A percentile compares a stretch with the other conserved stretches of the same genome.
Evolutionary conservation across 2,797 vertebrate genomes (phyloP).

Genomic region (Brachyrhaphis roseni): DNA sequence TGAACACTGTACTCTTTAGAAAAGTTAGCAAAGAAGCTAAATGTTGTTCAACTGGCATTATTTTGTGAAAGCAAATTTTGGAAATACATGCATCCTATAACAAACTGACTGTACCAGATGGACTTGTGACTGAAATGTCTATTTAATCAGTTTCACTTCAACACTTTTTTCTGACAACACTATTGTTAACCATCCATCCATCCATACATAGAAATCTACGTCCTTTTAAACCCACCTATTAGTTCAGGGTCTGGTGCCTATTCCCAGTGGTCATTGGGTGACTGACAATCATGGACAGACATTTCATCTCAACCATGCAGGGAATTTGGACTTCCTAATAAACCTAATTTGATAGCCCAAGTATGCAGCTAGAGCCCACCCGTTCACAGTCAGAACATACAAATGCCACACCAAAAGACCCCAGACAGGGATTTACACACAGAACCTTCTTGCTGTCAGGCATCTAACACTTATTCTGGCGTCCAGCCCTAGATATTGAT

Average conservation of each 20-base stretch:
- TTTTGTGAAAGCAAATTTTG: slow-evolving; percentile 30
- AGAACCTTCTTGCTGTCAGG: too few species aligned
- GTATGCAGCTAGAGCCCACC: too few species aligned
- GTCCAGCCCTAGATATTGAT: too few species aligned
- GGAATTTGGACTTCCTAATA: neutral
- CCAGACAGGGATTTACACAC: neutral
- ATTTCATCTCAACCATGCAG: neutral
- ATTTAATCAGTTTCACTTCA: neutral
- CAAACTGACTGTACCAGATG: slow-evolving; percentile 11
- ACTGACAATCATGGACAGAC: neutral
- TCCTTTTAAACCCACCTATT: too few species aligned
- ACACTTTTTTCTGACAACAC: neutral
- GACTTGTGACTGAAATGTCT: slow-evolving; percentile 1
- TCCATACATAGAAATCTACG: neutral
- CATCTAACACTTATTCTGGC: too few species aligned
- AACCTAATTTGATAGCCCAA: neutral
- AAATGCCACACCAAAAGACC: neutral
- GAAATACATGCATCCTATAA: slow-evolving; percentile 22
- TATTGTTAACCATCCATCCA: neutral
- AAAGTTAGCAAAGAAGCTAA: slow-evolving; percentile 7
- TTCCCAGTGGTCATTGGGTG: neutral
- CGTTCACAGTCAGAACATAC: neutral
- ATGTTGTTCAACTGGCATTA: slow-evolving; percentile 18
- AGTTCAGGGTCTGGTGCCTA: neutral
- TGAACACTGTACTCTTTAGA: slow-evolving; percentile 35